Evolutionary conservation across 2,888 invertebrate species (phyloP), one percentile per base, ranked within the genome.

Genomic region (Cyclophora albipunctata): DNA sequence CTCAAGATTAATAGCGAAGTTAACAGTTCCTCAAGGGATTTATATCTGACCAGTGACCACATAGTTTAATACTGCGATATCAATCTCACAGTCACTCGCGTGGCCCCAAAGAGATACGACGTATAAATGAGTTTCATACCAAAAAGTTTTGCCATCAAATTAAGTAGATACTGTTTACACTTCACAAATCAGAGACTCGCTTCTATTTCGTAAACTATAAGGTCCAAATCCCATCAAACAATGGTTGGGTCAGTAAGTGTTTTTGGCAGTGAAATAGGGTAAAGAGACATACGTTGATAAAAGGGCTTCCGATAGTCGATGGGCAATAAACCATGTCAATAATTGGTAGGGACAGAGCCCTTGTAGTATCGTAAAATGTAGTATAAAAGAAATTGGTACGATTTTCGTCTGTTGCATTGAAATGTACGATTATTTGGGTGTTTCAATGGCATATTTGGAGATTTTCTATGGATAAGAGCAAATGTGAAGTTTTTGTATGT

Each of bases 101-200:
- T 66, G 73, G 75, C 79, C 78, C 74, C 63, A 58, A 71, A 66
- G 75, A 78, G 66, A 67, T 67, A 52, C 50, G 56, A 62, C 64
- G 72, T 78, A 83, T 81, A 83, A 86, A 85, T 83, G 82, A 82
- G 71, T 73, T 71, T 66, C 77, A 83, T 84, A 82, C 73, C 67
- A 65, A 78, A 37, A 81, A 87, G 71, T 83, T 85, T 80, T 71
- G 70, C 77, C 78, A 84, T 85, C 81, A 86, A 85, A 84, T 85
- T 84, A 85, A 81, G 73, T 80, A 75, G 78, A 81, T 81, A 78
- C 66, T 53, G 49, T 47, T 51, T 51, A 47, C 54, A 42, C 34
- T 50, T 40, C 40, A 48, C 34, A n/a, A 6, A 7, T 35, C 20
- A 34, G 2, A 7, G 2, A 7, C 34, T 3, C 20, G 5, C 40